Evolutionary conservation across 1,140 invertebrate genomes (phyloP), one percentile per base, ranked within the genome.

Genomic region (Ceratosolen solmsi): DNA sequence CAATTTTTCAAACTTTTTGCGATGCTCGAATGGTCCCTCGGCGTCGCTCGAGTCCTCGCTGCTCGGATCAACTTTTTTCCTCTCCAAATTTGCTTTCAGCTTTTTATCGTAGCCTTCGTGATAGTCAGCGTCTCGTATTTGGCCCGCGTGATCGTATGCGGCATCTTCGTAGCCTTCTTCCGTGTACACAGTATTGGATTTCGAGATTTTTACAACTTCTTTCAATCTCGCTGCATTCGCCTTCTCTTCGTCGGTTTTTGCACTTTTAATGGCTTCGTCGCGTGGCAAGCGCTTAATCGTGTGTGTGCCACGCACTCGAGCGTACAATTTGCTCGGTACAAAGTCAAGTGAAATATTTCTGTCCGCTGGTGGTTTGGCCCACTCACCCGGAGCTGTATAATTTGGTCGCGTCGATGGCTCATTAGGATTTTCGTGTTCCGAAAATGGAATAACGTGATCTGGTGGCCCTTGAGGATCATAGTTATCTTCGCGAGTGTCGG

Each of bases 121-220:
- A 54, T 92, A 91, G 83, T 93, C 90, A 0, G 94, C 95, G 83
- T 94, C 93, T 84, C 95, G 94, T 71, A 94, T 92, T 87, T 94
- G 94, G 46, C 94, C 95, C 17, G 92, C 95, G 85, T 96, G 95
- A 87, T 96, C 95, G 85, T 96, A 96, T 9, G 93, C 95, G 0
- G 93, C 92, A 89, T 96, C 95, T 90, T 96, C 95, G 83, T 95
- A 96, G 0, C 95, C 95, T 91, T 96, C 95, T 90, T 96, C 95
- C 7, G 94, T 94, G 85, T 96, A 96, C 9, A 96, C 93, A 1
- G 93, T 95, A 86, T 95, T 95, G 4, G 93, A 92, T 90, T 95
- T 96, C n/a, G 93, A 93, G 84, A 94, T 94, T 70, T 93, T 94
- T 0, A 96, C 92, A 4, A 95, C 93, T 91, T 95, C 94, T 60